Percentiles rank a stretch among this genome's conserved stretches.
These are phyloP conservation scores for Cremastinae sp. DNA, from an alignment of 2,888 invertebrate genomes.

Conservation along the genomic window DNA sequence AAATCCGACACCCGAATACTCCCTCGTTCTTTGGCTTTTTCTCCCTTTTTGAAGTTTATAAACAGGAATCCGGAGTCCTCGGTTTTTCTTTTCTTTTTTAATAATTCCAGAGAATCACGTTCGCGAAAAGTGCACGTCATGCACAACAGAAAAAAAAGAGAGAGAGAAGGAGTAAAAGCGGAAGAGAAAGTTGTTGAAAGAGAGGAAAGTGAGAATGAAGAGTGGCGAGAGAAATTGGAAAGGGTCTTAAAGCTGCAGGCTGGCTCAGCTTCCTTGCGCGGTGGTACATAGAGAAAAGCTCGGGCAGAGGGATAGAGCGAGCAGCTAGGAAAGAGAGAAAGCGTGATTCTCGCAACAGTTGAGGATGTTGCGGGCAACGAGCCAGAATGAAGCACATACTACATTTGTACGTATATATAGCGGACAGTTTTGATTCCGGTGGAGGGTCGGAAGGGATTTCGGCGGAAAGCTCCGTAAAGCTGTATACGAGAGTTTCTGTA, in stretches of 20 bases:
- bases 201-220: slow-evolving; percentile 25
- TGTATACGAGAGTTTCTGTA: background rate
- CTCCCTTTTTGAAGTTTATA: no score
- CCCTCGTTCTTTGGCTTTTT: no score
- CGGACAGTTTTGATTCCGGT: slow-evolving; percentile 42
- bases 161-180: slow-evolving; percentile 40
- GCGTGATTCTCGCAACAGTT: slow-evolving; percentile 41
- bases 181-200: slow-evolving; percentile 24
- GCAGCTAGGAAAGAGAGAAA: slow-evolving; percentile 23
- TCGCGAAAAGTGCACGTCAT: slow-evolving; percentile 19
- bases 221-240: slow-evolving; percentile 46
- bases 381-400: slow-evolving; percentile 48
- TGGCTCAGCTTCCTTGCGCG: background rate
- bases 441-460: slow-evolving; percentile 45
- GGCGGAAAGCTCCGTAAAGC: slow-evolving; percentile 20
- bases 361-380: slow-evolving; percentile 57
- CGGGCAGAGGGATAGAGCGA: slow-evolving; percentile 41
- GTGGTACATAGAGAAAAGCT: slow-evolving; percentile 39
- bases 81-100: no score
- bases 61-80: no score
- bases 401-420: background rate
- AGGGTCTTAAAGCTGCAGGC: slow-evolving; percentile 43
- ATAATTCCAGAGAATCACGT: no score
- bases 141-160: slow-evolving; percentile 12
- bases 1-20: no score